A percentile compares a stretch with the other conserved stretches of the same genome.
phyloP scores from a whole-genome alignment of 1,140 invertebrate species.

The Notospermus geniculatus region DNA sequence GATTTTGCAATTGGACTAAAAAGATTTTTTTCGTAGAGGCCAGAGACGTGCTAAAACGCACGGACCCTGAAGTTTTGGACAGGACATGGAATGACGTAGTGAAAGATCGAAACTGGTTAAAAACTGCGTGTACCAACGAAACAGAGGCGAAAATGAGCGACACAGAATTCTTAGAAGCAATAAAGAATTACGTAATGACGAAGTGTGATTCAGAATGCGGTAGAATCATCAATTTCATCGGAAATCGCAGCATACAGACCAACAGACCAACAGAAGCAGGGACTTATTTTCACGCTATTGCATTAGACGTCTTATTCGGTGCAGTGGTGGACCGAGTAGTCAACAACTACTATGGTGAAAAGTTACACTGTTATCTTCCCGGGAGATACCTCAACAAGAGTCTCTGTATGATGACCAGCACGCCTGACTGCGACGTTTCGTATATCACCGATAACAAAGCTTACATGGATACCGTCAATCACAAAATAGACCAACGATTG shows the following conservation, averaged over 20 bases:
- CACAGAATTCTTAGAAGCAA: not conserved
- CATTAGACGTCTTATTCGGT: not conserved
- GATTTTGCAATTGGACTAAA: conserved; percentile 8
- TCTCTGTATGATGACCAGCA: conserved; percentile 2
- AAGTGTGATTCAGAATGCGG: not conserved
- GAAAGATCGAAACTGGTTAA: not conserved
- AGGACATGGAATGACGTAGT: not conserved
- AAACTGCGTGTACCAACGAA: not conserved
- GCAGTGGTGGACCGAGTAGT: not conserved
- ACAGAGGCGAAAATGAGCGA: not conserved
- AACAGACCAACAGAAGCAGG: not conserved
- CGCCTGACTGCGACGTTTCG: not conserved
- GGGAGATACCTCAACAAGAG: conserved; percentile 2
- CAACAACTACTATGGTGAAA: not conserved
- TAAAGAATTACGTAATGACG: not conserved
- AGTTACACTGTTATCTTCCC: not conserved
- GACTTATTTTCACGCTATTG: conserved; percentile 4
- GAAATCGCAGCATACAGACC: not conserved
- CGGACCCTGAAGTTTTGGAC: not conserved
- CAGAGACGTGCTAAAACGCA: not conserved
- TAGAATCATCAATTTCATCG: not conserved
- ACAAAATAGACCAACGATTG: not conserved
- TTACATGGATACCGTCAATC: not conserved
- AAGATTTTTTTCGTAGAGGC: not conserved
- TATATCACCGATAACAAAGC: not conserved